A percentile compares a stretch with the other conserved stretches of the same genome.
Evolutionary conservation across 1,140 invertebrate genomes (phyloP).

Genomic region (Mya arenaria): DNA sequence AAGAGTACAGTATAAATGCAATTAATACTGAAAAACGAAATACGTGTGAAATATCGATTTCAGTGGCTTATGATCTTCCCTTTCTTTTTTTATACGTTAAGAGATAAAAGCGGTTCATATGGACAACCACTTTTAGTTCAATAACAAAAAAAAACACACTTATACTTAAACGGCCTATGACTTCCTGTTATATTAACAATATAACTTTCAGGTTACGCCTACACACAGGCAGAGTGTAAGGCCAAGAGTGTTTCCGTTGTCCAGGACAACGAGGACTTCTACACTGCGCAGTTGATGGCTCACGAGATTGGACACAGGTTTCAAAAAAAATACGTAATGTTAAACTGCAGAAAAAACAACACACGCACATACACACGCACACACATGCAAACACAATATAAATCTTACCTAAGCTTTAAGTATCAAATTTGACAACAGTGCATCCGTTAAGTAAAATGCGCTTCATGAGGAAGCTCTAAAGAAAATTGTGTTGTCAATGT

Average conservation of each 20-base stretch:
- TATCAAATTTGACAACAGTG: too few relatives aligned
- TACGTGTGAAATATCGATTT: neutral
- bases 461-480: too few relatives aligned
- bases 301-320: constrained; percentile 48
- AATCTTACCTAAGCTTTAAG: too few relatives aligned
- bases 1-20: too few relatives aligned
- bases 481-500: too few relatives aligned
- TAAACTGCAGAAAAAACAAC: neutral
- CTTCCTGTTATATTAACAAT: neutral
- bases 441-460: too few relatives aligned
- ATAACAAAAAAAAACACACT: neutral
- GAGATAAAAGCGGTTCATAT: neutral
- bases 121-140: neutral
- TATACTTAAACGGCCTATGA: neutral
- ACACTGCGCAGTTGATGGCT: constrained; percentile 27
- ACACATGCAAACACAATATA: neutral
- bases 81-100: neutral
- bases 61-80: neutral
- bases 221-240: constrained; percentile 35
- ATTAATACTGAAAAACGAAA: neutral
- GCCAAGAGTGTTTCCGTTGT: constrained; percentile 34
- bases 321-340: neutral
- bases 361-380: neutral
- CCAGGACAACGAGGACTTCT: constrained; percentile 29
- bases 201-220: constrained; percentile 21